phyloP scores from a whole-genome alignment of 2,113 vertebrate genomes.

The Paedocypris sp. region DNA sequence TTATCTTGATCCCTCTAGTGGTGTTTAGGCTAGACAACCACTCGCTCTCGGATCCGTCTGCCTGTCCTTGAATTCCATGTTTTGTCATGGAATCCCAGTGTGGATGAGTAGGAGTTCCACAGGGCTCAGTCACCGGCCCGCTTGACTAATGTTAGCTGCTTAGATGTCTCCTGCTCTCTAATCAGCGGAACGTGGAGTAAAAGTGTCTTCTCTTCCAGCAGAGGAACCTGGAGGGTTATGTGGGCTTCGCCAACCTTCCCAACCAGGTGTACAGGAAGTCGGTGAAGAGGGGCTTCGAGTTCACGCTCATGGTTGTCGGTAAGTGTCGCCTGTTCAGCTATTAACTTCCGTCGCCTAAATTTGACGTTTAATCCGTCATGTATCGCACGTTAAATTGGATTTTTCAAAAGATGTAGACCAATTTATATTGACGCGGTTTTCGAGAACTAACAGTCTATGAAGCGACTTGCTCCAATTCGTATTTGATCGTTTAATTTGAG shows the following conservation, averaged over 20 bases:
- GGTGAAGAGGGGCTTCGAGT: constrained; percentile 68
- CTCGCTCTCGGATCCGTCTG: background rate
- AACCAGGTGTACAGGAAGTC: constrained; percentile 72
- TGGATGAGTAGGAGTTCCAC: background rate
- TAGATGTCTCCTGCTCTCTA: constrained; percentile 9
- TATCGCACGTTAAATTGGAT: too few species aligned
- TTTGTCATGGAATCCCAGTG: background rate
- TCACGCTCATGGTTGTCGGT: constrained; percentile 72
- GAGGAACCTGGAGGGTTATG: constrained; percentile 68
- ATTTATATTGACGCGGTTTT: too few species aligned
- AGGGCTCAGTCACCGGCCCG: background rate
- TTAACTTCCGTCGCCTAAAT: too few species aligned
- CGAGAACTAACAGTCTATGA: too few species aligned
- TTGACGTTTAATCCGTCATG: too few species aligned
- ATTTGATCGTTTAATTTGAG: too few species aligned
- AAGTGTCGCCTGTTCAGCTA: constrained; percentile 39
- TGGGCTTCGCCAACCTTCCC: constrained; percentile 67
- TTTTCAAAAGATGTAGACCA: too few species aligned
- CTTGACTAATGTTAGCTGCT: background rate
- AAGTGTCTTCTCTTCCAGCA: constrained; percentile 47
- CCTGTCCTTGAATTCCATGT: background rate
- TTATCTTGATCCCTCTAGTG: too few species aligned
- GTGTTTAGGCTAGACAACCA: background rate
- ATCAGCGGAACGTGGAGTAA: constrained; percentile 17
- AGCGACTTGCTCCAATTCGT: too few species aligned